These are phyloP conservation scores for Lacerta bilineata DNA, from an alignment of 2,797 vertebrate species.

Conservation along the genomic window DNA sequence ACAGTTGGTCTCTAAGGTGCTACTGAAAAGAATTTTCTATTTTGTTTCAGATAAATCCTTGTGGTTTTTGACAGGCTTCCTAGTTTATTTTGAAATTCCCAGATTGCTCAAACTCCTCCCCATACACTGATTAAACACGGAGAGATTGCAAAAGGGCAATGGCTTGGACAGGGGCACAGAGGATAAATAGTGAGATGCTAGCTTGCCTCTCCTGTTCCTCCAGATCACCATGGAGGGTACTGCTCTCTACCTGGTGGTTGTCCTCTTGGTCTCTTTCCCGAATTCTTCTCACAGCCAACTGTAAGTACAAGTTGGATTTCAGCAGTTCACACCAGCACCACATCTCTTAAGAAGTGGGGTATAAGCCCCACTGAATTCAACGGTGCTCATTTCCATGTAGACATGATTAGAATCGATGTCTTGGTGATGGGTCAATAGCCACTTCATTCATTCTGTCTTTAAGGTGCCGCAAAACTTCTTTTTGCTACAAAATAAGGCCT, in stretches of 20 bases:
- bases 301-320: conserved; percentile 24
- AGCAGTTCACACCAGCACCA: no score
- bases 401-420: no score
- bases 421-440: no score
- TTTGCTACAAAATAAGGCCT: no score
- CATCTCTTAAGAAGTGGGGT: neutral
- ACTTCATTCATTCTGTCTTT: no score
- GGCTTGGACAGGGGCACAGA: neutral
- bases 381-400: no score
- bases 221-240: neutral
- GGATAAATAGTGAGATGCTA: neutral
- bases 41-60: neutral
- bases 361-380: no score
- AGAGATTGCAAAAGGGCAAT: conserved; percentile 8
- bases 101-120: conserved; percentile 18
- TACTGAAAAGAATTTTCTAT: no score
- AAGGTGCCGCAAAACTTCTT: no score
- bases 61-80: neutral
- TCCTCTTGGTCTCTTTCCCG: conserved; percentile 1
- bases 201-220: neutral
- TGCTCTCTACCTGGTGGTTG: conserved; percentile 21
- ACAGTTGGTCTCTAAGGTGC: no score
- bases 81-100: conserved; percentile 5
- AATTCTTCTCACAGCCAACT: neutral
- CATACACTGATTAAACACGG: neutral